Evolutionary conservation across 2,888 invertebrate species (phyloP).

Genomic region (Ophion ellenae): DNA sequence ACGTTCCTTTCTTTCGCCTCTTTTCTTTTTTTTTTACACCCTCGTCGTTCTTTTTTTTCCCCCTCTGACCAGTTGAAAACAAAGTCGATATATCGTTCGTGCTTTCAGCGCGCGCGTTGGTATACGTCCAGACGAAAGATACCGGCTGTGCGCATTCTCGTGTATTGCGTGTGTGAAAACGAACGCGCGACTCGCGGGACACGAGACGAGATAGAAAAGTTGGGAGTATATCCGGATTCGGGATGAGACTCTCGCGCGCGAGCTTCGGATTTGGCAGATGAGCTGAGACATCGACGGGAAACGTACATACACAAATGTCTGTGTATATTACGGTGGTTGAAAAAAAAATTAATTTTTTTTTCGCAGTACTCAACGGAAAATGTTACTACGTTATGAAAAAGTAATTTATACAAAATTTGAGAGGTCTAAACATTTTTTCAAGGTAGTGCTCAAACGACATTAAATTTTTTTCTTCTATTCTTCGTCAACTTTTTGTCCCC

Average conservation of each 20-base stretch:
- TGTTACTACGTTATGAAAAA: no score
- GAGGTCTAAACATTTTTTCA: no score
- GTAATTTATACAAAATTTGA: no score
- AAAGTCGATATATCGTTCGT: not conserved
- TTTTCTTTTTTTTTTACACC: not conserved
- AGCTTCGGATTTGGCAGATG: constrained; percentile 78
- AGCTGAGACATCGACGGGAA: constrained; percentile 67
- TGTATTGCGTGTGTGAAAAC: not conserved
- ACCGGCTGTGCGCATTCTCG: constrained; percentile 12
- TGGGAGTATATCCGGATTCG: constrained; percentile 71
- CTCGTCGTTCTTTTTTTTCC: not conserved
- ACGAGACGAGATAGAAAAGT: constrained; percentile 49
- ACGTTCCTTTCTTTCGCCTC: no score
- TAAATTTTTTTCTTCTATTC: no score
- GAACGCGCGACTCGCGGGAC: constrained; percentile 25
- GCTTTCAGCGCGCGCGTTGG: not conserved
- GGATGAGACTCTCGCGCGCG: constrained; percentile 72
- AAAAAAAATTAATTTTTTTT: no score
- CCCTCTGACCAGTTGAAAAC: constrained; percentile 10
- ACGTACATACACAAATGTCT: not conserved
- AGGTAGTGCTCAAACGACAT: no score
- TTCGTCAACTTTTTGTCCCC: no score
- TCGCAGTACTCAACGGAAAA: no score
- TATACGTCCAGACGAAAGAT: not conserved
- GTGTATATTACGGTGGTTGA: not conserved